Evolutionary conservation across 2,888 invertebrate genomes (phyloP), one percentile per base, ranked within the genome.

Genomic region (Erebia ligea): DNA sequence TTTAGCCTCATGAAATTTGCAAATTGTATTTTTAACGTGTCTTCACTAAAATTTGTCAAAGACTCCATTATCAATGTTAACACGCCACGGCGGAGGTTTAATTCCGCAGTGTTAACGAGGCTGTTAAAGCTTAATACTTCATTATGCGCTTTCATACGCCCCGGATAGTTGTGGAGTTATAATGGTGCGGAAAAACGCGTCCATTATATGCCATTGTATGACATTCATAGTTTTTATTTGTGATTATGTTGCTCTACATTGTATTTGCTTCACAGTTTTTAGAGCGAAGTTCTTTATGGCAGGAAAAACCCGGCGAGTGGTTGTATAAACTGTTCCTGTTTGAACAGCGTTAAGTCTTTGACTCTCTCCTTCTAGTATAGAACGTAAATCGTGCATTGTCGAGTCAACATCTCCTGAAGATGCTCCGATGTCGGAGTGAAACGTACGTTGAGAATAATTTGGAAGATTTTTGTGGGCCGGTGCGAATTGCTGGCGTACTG

Each of bases 121-220:
- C 70, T 59, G 68, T 74, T 74, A 74, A 70, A 72, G 74, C 70
- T 69, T 73, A 73, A 73, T 73, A 69, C 73, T 70, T 74, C 72
- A 74, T 74, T 72, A 74, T 67, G 70, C 70, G 72, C 68, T 72
- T 72, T 74, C 74, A 74, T 70, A 70, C 72, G 70, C 74, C 67
- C 25, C 68, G 74, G 74, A 68, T 68, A 74, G 70, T 74, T 58
- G 59, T 66, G 68, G 48, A 68, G 48, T 72, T 57, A 74, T 72
- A 67, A 58, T 56, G 67, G 25, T n/a, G 67, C 25, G 67, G 25
- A 42, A 67, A 48, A 58, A 67, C 48, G 67, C 48, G 48, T 48
- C n/a, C 42, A 48, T 66, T 67, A 48, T 58, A 48, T 19, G 57
- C 54, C 58, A n/a, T 34, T 58, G 42, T 54, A 19, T 52, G 6